Percentiles rank a stretch among this genome's conserved stretches.
phyloP scores from a whole-genome alignment of 2,888 invertebrate genomes.

The Metalampra italica region DNA sequence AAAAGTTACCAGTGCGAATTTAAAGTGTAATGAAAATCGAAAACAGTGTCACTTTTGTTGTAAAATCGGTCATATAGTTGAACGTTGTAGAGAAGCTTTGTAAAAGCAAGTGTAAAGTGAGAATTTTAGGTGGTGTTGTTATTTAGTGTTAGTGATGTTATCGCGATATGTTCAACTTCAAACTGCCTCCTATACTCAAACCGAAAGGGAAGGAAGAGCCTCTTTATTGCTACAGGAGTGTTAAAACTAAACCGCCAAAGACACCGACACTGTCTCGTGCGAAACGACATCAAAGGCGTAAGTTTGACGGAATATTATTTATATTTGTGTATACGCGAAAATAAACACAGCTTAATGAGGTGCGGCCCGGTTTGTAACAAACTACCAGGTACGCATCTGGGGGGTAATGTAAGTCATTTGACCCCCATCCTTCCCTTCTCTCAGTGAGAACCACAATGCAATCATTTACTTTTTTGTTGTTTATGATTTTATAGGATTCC shows the following conservation, averaged over 20 bases:
- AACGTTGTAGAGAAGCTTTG: background rate
- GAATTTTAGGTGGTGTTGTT: conserved; percentile 3
- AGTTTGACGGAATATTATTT: conserved; percentile 34
- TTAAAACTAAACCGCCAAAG: conserved; percentile 77
- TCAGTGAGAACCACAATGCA: too few species aligned
- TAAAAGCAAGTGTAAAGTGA: background rate
- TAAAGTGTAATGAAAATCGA: background rate
- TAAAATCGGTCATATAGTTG: background rate
- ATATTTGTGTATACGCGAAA: conserved; percentile 30
- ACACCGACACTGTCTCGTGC: conserved; percentile 73
- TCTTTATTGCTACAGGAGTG: conserved; percentile 66
- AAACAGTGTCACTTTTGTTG: background rate
- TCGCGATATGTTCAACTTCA: conserved; percentile 76
- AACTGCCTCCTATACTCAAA: conserved; percentile 66
- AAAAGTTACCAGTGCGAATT: background rate
- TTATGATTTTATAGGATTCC: too few species aligned
- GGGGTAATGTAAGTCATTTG: too few species aligned
- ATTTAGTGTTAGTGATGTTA: conserved; percentile 28
- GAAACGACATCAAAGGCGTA: conserved; percentile 73
- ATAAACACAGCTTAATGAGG: conserved; percentile 63
- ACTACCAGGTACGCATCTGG: background rate
- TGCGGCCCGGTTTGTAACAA: conserved; percentile 27
- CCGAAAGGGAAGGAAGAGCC: conserved; percentile 69
- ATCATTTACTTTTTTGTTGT: too few species aligned
- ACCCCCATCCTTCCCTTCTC: too few species aligned